Conservation (phyloP, 2,113 vertebrate genomes). For the Talpa occidentalis region DNA sequence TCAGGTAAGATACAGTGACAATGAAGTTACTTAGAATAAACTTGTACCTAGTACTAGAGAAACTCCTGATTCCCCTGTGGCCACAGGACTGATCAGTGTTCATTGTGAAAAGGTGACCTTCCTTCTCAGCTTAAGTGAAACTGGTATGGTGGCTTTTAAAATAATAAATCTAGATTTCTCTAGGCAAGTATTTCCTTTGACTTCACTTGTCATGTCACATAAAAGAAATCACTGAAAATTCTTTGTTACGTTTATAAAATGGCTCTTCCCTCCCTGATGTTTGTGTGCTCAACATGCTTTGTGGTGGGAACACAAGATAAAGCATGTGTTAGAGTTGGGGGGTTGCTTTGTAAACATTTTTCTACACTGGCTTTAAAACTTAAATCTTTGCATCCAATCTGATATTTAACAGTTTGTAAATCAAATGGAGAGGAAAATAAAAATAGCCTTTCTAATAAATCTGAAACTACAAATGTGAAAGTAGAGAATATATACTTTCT, state of each 20-base stretch:
- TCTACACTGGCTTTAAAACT: neutral
- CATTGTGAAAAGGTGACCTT: neutral
- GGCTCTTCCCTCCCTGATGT: neutral
- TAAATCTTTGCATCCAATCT: neutral
- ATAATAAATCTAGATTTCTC: neutral
- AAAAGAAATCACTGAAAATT: neutral
- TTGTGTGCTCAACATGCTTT: fast-evolving
- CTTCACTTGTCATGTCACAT: neutral
- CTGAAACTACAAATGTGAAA: neutral
- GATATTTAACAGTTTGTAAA: neutral
- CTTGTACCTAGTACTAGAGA: neutral
- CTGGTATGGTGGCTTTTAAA: neutral
- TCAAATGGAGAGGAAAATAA: neutral
- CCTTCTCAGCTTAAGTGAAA: neutral
- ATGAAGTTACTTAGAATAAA: neutral
- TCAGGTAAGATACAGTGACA: neutral
- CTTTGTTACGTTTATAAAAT: neutral
- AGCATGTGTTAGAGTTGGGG: neutral
- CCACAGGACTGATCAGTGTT: neutral
- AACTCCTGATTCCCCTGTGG: neutral
- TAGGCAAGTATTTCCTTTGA: neutral
- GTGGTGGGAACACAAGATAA: neutral
- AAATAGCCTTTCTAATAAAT: neutral
- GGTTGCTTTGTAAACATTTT: neutral
- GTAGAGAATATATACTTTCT: neutral